Base-by-base conservation (phyloP, 2,113 vertebrate genomes). In the Podilymbus podiceps region DNA sequence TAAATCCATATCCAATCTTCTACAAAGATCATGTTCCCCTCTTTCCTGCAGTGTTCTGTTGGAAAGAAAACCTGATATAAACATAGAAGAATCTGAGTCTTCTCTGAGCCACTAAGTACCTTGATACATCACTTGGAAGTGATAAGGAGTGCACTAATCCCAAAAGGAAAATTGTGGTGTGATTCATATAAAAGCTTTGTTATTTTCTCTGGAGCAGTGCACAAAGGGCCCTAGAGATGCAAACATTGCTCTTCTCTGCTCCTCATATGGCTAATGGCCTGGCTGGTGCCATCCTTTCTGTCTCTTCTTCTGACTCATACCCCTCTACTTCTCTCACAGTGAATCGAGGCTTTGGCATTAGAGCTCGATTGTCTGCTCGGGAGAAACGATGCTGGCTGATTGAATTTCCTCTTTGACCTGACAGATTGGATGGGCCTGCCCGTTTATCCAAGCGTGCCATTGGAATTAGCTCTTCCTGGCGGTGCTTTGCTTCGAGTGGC, bases 271-370 rank as follows among this genome's bases (percentile, higher is more conserved):
- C 56, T 87, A 96, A 95, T 92, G 97, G 49, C 31, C n/a, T 86
- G 15, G 21, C 74, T 50, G 93, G 81, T 83, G 92, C 82, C 79
- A 92, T 14, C 3, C 15, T 76, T 63, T 95, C 95, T 80, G 95
- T 93, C 18, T 96, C 97, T 78, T 98, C 97, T 38, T 95, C 97
- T 82, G 97, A 97, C 53, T 98, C 97, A 86, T 83, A 84, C 19
- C 27, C 56, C 30, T 94, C 60, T 46, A 35, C 42, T 80, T 93
- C 85, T 60, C 89, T 89, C 11, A 80, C 49, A 8, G 92, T 31
- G 67, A 96, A 85, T 15, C 21, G 42, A 6, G 95, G 89, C 77
- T 67, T 96, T 72, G 91, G 92, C 69, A 69, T 30, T 50, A 94
- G 44, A 24, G 49, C 68, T 18, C 1, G 67, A 24, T 63, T 97